These are phyloP conservation scores for Drosophila parabipectinata DNA, from an alignment of 1,140 invertebrate species.

Conservation along the genomic window DNA sequence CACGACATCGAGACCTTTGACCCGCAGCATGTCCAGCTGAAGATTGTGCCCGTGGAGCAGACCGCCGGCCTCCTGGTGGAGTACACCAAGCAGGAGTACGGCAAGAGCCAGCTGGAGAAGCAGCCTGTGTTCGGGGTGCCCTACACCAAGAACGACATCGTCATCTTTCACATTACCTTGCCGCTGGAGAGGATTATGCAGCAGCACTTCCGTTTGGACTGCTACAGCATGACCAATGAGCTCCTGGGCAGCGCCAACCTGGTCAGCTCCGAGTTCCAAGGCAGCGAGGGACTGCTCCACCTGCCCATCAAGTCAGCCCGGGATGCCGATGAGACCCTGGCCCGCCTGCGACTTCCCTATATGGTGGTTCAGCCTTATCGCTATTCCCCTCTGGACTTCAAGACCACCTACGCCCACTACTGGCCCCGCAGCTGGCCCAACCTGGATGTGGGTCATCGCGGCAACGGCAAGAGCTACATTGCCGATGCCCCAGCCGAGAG, in stretches of 20 bases:
- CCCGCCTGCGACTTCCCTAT: conserved; percentile 87
- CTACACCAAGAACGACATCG: conserved; percentile 69
- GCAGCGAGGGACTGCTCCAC: conserved; percentile 90
- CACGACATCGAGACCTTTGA: conserved; percentile 80
- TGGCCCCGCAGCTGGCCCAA: conserved; percentile 93
- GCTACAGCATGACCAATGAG: conserved; percentile 53
- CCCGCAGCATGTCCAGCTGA: conserved; percentile 73
- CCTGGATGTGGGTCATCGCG: conserved; percentile 95
- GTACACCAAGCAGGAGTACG: conserved; percentile 71
- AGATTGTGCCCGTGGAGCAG: conserved; percentile 65
- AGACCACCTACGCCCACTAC: conserved; percentile 91
- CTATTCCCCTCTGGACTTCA: conserved; percentile 90
- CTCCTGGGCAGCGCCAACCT: conserved; percentile 94
- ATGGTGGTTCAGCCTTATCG: conserved; percentile 89
- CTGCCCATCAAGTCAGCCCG: conserved; percentile 90
- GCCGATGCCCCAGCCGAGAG: conserved; percentile 90
- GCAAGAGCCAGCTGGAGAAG: conserved; percentile 60
- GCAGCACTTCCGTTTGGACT: conserved; percentile 62
- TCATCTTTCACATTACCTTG: conserved; percentile 85
- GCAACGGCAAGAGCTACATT: conserved; percentile 89
- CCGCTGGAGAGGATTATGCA: conserved; percentile 72
- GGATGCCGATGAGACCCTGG: conserved; percentile 84
- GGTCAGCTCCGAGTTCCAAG: conserved; percentile 56
- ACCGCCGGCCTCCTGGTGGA: conserved; percentile 72
- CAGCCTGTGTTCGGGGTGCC: conserved; percentile 65